Conservation (phyloP, 92 coral and sea anemone genomes). For the Porites evermanni region DNA sequence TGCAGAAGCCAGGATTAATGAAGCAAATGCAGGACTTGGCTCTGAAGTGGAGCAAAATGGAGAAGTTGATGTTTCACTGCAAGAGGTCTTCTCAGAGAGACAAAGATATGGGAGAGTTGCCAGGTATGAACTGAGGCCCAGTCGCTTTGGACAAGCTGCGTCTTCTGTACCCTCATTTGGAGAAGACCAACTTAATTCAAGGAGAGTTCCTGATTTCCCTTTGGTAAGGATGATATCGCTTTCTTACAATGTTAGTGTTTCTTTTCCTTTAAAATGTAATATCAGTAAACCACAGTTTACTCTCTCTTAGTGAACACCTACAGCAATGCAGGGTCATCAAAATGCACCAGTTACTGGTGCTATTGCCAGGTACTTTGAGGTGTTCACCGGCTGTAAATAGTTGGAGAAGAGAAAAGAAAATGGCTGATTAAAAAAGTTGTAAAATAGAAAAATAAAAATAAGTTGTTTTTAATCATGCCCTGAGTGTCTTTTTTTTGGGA, state of each 20-base stretch:
- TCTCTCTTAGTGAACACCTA: no score
- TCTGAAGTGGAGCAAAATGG: conserved; percentile 32
- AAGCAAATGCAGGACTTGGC: conserved; percentile 70
- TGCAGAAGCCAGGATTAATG: conserved; percentile 84
- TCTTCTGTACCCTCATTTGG: conserved; percentile 1
- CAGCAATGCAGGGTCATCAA: no score
- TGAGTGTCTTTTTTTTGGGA: no score
- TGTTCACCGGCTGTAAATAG: no score
- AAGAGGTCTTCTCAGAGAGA: conserved; percentile 81
- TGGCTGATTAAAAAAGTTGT: no score
- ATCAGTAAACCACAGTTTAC: no score
- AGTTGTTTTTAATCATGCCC: no score
- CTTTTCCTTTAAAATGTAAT: neutral
- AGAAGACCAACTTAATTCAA: conserved; percentile 9
- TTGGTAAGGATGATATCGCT: neutral
- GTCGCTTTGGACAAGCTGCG: conserved; percentile 30
- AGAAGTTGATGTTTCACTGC: conserved; percentile 53
- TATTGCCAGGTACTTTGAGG: no score
- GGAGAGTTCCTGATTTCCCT: conserved; percentile 14
- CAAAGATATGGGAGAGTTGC: conserved; percentile 88
- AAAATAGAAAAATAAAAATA: no score
- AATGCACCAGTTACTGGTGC: no score
- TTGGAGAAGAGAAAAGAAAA: no score
- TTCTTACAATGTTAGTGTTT: neutral
- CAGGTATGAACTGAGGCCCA: conserved; percentile 81